These are phyloP conservation scores for Apotomis capreana DNA, from an alignment of 2,888 invertebrate species.

Conservation along the genomic window DNA sequence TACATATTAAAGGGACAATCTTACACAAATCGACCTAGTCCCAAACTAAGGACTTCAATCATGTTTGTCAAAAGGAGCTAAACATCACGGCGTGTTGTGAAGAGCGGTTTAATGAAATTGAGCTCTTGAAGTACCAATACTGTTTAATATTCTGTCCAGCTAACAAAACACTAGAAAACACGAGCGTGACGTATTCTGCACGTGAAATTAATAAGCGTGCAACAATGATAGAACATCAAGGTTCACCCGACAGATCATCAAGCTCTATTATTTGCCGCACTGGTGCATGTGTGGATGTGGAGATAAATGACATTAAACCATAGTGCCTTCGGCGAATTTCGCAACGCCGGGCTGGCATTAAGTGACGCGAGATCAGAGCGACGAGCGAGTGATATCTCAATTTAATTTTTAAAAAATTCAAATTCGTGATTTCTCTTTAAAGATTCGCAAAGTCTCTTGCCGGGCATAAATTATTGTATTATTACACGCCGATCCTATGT, in stretches of 20 bases:
- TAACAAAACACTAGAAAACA: too few relatives aligned
- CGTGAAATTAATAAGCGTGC: neutral
- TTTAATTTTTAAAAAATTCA: neutral
- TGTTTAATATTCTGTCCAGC: too few relatives aligned
- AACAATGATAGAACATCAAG: conserved; percentile 14
- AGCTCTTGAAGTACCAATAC: too few relatives aligned
- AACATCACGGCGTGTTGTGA: too few relatives aligned
- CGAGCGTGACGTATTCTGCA: neutral
- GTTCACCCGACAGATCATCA: conserved; percentile 27
- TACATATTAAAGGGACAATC: too few relatives aligned
- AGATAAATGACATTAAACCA: conserved; percentile 39
- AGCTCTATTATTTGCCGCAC: conserved; percentile 20
- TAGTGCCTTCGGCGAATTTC: conserved; percentile 37
- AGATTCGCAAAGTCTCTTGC: neutral
- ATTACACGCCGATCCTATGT: too few relatives aligned
- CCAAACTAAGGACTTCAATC: too few relatives aligned
- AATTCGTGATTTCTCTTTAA: neutral
- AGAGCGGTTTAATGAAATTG: too few relatives aligned
- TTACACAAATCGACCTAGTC: too few relatives aligned
- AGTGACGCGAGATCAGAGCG: conserved; percentile 10
- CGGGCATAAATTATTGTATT: neutral
- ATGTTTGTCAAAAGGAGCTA: too few relatives aligned
- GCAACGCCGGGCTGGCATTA: conserved; percentile 17
- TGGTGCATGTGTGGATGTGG: conserved; percentile 7
- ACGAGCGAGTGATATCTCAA: conserved; percentile 18